Conservation (phyloP, 2,113 vertebrate species). For the Atherinomorus stipes region DNA sequence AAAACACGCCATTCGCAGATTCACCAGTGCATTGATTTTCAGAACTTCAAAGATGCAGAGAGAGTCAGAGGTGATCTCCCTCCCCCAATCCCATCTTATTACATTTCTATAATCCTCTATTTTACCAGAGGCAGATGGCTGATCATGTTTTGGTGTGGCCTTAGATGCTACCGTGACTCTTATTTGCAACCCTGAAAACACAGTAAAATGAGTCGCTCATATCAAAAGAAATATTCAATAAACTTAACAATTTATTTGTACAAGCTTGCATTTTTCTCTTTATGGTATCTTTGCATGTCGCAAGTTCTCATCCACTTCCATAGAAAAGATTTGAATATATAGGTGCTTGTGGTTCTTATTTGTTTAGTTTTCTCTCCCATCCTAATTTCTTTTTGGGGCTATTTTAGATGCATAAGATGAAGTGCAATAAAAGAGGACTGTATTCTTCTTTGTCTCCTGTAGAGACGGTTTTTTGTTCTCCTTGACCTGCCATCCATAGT, state of each 20-base stretch:
- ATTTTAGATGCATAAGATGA: conserved; percentile 30
- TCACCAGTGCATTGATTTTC: conserved; percentile 74
- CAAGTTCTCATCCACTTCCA: conserved; percentile 14
- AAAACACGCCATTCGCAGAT: conserved; percentile 75
- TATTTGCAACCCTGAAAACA: conserved; percentile 10
- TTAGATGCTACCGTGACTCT: conserved; percentile 9
- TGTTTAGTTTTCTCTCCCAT: conserved; percentile 14
- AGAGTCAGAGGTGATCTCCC: conserved; percentile 61
- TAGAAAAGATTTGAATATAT: conserved; percentile 19
- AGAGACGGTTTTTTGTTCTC: conserved; percentile 74
- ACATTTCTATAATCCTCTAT: conserved; percentile 58
- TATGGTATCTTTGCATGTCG: conserved; percentile 5
- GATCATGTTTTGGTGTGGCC: conserved; percentile 29
- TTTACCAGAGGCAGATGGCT: conserved; percentile 40
- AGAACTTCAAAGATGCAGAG: conserved; percentile 67
- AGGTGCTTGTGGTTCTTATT: conserved; percentile 28
- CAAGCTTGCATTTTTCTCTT: conserved; percentile 2
- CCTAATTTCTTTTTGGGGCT: conserved; percentile 20
- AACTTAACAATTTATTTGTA: conserved; percentile 26
- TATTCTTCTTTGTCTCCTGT: conserved; percentile 49
- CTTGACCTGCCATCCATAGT: conserved; percentile 80
- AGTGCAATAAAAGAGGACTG: conserved; percentile 50
- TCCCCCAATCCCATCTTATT: conserved; percentile 45
- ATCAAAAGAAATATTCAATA: conserved; percentile 5
- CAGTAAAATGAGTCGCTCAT: background rate